Conservation (phyloP, 2,888 invertebrate genomes). For the Trichopria drosophilae region DNA sequence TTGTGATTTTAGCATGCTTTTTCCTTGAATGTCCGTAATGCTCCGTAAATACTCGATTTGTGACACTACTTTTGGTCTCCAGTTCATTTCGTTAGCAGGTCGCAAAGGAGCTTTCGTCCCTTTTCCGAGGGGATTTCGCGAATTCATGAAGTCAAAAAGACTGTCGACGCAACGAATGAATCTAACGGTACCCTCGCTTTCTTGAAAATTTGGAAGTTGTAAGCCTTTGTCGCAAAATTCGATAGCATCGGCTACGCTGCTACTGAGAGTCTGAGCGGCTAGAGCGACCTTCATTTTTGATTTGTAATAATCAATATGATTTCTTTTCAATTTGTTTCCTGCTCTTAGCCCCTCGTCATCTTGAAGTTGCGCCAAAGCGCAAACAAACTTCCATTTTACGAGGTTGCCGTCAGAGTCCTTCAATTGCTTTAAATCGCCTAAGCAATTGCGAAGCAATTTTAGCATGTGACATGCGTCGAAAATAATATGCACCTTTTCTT, state of each 20-base stretch:
- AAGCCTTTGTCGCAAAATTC: background rate
- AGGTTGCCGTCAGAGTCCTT: too few species aligned
- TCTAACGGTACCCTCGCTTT: constrained; percentile 11
- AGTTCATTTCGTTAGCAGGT: constrained; percentile 12
- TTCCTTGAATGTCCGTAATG: constrained; percentile 3
- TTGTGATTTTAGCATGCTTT: background rate
- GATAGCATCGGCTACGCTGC: constrained; percentile 13
- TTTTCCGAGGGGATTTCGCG: too few species aligned
- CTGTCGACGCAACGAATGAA: constrained; percentile 17
- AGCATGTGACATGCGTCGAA: too few species aligned
- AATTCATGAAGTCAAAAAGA: too few species aligned
- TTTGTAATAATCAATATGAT: constrained; percentile 13
- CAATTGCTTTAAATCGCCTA: too few species aligned
- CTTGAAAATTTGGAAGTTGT: constrained; percentile 6
- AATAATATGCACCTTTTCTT: too few species aligned
- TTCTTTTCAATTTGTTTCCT: constrained; percentile 13
- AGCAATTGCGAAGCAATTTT: too few species aligned
- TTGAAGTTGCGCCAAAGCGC: constrained; percentile 4
- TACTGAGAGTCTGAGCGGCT: too few species aligned
- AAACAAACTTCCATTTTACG: constrained; percentile 6
- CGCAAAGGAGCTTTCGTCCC: constrained; percentile 13
- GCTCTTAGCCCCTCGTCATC: constrained; percentile 18
- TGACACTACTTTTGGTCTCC: constrained; percentile 5
- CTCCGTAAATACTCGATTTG: constrained; percentile 9
- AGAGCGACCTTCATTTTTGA: too few species aligned